These are phyloP conservation scores for Ceryle rudis DNA, from an alignment of 2,797 vertebrate species.

Conservation along the genomic window DNA sequence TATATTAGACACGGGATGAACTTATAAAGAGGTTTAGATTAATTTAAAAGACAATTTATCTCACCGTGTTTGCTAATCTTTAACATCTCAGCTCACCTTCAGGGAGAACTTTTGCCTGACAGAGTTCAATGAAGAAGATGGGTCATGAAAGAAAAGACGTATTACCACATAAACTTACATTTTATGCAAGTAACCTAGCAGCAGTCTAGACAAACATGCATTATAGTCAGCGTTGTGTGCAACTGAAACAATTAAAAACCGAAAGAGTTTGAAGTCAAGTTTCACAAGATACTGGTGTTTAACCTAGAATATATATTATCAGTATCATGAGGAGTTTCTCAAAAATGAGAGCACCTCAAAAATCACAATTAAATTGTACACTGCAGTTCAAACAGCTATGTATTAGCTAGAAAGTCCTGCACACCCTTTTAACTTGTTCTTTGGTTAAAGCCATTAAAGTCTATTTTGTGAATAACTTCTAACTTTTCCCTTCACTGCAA, in stretches of 20 bases:
- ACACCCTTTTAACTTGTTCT: not conserved
- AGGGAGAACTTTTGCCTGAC: not conserved
- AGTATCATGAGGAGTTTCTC: not conserved
- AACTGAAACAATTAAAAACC: not conserved
- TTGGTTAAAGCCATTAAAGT: not conserved
- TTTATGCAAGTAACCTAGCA: not conserved
- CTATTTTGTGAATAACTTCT: not conserved
- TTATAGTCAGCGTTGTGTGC: not conserved
- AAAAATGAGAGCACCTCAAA: not conserved
- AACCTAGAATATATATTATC: not conserved
- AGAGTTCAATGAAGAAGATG: not conserved
- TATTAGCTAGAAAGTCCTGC: not conserved
- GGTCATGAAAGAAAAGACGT: not conserved
- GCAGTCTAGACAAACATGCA: not conserved
- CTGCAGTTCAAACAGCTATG: not conserved
- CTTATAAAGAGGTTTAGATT: not conserved
- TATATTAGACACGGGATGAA: not conserved
- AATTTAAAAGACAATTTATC: not conserved
- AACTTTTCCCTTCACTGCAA: not conserved
- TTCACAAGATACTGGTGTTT: not conserved
- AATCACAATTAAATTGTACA: not conserved
- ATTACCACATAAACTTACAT: not conserved
- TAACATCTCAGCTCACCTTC: not conserved
- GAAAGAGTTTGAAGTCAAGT: not conserved
- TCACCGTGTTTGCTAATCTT: not conserved